Conservation (phyloP, 2,888 invertebrate species). For the Rhorus exstirpatorius region DNA sequence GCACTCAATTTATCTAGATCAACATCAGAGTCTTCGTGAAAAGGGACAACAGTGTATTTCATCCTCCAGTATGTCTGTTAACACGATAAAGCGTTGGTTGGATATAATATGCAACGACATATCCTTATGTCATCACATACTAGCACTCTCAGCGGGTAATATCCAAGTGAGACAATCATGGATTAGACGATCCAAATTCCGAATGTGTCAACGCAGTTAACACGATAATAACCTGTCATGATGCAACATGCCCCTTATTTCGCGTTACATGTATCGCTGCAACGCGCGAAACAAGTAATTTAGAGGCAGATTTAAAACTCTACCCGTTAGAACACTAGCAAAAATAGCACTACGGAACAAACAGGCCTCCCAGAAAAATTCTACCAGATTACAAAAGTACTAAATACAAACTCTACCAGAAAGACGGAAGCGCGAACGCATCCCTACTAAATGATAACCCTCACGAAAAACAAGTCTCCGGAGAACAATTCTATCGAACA, state of each 20-base stretch:
- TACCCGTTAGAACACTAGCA: no score
- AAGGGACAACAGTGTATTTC: background rate
- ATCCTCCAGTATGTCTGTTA: background rate
- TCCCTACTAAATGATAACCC: no score
- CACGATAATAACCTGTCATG: conserved; percentile 14
- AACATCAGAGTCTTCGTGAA: background rate
- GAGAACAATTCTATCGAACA: no score
- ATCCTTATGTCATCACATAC: background rate
- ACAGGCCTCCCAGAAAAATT: no score
- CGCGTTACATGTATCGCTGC: background rate
- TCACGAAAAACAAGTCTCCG: no score
- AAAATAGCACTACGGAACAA: no score
- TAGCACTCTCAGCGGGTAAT: background rate
- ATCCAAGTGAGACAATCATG: background rate
- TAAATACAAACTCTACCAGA: no score
- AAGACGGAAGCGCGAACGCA: no score
- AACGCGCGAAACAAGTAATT: background rate
- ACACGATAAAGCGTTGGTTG: conserved; percentile 9
- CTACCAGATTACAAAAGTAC: no score
- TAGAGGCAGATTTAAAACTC: no score
- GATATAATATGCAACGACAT: conserved; percentile 5
- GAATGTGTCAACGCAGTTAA: background rate
- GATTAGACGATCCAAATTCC: conserved; percentile 12
- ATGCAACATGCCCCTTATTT: background rate
- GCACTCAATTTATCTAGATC: background rate